A percentile compares a stretch with the other conserved stretches of the same genome.
These are phyloP conservation scores for Hemitrygon akajei DNA, from an alignment of 2,797 vertebrate species.

Conservation along the genomic window DNA sequence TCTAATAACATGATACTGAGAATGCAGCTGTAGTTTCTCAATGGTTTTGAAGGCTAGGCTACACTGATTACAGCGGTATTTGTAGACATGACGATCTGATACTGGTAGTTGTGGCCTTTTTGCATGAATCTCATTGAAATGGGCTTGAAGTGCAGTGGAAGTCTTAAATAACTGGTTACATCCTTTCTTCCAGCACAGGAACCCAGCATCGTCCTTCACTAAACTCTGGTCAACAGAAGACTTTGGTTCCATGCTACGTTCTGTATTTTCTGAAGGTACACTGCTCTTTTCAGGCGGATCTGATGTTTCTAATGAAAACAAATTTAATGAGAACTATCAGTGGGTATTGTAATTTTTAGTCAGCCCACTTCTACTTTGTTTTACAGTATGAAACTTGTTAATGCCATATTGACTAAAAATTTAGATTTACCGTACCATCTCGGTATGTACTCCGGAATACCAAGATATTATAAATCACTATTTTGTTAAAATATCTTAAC, in stretches of 20 bases:
- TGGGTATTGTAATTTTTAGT: constrained; percentile 27
- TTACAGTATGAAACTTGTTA: constrained; percentile 23
- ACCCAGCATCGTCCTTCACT: constrained; percentile 79
- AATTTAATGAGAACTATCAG: constrained; percentile 41
- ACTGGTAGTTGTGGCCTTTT: constrained; percentile 94
- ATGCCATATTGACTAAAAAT: neutral
- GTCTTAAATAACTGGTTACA: constrained; percentile 97
- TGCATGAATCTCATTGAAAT: constrained; percentile 93
- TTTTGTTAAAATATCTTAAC: constrained; percentile 1
- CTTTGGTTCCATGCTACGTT: constrained; percentile 63
- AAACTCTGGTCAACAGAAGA: constrained; percentile 70
- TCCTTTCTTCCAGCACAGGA: constrained; percentile 98
- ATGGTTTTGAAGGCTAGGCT: constrained; percentile 97
- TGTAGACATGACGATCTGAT: constrained; percentile 96
- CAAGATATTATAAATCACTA: constrained; percentile 13
- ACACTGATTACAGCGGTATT: constrained; percentile 97
- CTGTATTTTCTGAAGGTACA: constrained; percentile 62
- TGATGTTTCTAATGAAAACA: constrained; percentile 67
- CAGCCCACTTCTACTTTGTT: constrained; percentile 35
- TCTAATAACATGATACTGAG: constrained; percentile 95
- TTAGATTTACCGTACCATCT: constrained; percentile 27
- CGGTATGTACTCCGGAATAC: constrained; percentile 22
- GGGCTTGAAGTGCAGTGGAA: constrained; percentile 87
- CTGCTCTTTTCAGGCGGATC: constrained; percentile 77
- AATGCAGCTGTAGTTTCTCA: constrained; percentile 95